phyloP scores from a whole-genome alignment of 2,888 invertebrate genomes.

The Pterostichus madidus region DNA sequence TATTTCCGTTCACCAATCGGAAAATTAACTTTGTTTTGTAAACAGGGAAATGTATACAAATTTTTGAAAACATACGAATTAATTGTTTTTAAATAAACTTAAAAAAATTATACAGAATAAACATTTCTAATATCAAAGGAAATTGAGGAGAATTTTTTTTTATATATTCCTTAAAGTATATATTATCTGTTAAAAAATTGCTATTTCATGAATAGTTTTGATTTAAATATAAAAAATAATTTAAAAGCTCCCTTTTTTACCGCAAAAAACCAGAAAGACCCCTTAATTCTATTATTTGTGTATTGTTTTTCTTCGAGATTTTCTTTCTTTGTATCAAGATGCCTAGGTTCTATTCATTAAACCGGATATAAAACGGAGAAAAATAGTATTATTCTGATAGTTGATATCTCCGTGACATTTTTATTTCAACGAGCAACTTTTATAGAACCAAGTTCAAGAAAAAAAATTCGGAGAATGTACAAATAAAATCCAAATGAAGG shows the following conservation, averaged over 20 bases:
- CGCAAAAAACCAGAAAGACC: no score
- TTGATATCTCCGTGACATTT: neutral
- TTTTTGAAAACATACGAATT: neutral
- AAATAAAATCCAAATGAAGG: constrained; percentile 29
- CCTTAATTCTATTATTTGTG: neutral
- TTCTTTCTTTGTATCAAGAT: neutral
- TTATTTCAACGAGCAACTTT: neutral
- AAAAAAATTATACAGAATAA: no score
- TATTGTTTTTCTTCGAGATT: neutral
- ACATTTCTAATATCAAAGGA: no score
- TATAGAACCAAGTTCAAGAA: neutral
- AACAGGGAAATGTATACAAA: constrained; percentile 8
- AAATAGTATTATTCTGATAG: neutral
- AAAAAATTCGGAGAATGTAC: neutral
- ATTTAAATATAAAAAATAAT: no score
- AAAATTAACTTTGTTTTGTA: neutral
- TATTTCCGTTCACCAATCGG: neutral
- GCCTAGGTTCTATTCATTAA: neutral
- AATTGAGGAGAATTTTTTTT: no score
- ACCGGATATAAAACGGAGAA: neutral
- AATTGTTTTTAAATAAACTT: neutral
- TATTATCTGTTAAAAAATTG: no score
- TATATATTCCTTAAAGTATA: no score
- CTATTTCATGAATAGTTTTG: no score
- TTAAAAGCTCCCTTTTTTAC: no score